Evolutionary conservation across 2,888 invertebrate genomes (phyloP), one percentile per base, ranked within the genome.

Genomic region (Orthosia incerta): DNA sequence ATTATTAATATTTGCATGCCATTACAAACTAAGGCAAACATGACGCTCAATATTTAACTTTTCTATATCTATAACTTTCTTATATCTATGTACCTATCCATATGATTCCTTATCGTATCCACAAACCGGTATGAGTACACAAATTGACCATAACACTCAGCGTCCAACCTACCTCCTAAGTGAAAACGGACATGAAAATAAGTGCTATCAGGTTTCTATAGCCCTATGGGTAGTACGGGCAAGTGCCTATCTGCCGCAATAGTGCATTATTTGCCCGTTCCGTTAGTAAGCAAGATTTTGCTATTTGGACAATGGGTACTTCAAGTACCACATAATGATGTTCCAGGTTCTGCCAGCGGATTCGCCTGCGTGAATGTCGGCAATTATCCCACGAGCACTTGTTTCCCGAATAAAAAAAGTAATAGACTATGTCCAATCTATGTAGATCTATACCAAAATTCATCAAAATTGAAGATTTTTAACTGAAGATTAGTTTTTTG

Each of bases 211-310:
- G 56, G 13, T 31, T 26, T 62, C 61, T 26, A 80, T 48, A 31
- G 64, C 53, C 51, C 39, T 66, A 72, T 65, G 48, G n/a, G 62
- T 23, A 71, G 11, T 68, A 76, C 46, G 60, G 65, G 66, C 78
- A 56, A 80, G 61, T 64, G 64, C 55, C 59, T 62, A 70, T 64
- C 61, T 76, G 26, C 50, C 67, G 61, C 63, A 75, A 83, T 68
- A 68, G 71, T 72, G 69, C 82, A 85, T 90, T 90, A 90, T 89
- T 89, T 83, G 80, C 78, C 78, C 84, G 80, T 90, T 90, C 91
- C 91, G 91, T 91, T 91, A 91, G 89, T 66, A 80, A 83, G 87
- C 82, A 85, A 86, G 87, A 80, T 71, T 88, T 86, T 63, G 79
- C 87, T 86, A 82, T 90, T 90, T 88, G 79, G 84, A 83, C 88